Percentiles rank a stretch among this genome's conserved stretches.
phyloP scores from a whole-genome alignment of 1,140 invertebrate genomes.

The Agrypnia vestita region DNA sequence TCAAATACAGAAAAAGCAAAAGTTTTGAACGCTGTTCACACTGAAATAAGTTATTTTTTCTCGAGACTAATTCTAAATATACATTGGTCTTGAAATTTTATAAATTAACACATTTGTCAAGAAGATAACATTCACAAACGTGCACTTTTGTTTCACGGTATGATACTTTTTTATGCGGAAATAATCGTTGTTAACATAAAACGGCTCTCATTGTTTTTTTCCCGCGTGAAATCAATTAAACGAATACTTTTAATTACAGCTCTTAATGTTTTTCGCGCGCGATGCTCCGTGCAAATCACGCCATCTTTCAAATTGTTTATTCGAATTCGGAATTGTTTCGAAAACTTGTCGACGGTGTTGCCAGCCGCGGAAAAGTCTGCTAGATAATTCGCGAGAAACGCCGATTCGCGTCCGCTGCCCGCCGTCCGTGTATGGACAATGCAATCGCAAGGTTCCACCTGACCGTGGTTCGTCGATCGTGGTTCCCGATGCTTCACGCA shows the following conservation, averaged over 20 bases:
- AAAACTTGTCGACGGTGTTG: slow-evolving; percentile 8
- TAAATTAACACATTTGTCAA: not conserved
- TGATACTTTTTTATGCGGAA: slow-evolving; percentile 14
- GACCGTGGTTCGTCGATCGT: not conserved
- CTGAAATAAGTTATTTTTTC: not conserved
- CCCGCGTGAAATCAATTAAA: not conserved
- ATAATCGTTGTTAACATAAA: slow-evolving; percentile 13
- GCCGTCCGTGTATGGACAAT: slow-evolving; percentile 27
- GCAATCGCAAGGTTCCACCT: slow-evolving; percentile 6
- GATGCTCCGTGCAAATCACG: not conserved
- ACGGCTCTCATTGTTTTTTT: slow-evolving; percentile 11
- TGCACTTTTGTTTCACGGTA: not conserved
- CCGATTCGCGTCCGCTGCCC: slow-evolving; percentile 18
- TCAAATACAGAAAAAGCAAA: too few species aligned
- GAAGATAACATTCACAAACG: not conserved
- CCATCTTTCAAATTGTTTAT: not conserved
- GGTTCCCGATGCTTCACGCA: slow-evolving; percentile 19
- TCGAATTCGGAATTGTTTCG: not conserved
- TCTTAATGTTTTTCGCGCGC: not conserved
- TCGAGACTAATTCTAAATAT: not conserved
- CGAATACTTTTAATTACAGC: not conserved
- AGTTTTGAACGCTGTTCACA: not conserved
- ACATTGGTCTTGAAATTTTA: not conserved
- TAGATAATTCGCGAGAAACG: not conserved
- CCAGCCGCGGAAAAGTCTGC: not conserved